These are phyloP conservation scores for Coccyzus lansbergi DNA, from an alignment of 2,797 vertebrate genomes.

Conservation along the genomic window DNA sequence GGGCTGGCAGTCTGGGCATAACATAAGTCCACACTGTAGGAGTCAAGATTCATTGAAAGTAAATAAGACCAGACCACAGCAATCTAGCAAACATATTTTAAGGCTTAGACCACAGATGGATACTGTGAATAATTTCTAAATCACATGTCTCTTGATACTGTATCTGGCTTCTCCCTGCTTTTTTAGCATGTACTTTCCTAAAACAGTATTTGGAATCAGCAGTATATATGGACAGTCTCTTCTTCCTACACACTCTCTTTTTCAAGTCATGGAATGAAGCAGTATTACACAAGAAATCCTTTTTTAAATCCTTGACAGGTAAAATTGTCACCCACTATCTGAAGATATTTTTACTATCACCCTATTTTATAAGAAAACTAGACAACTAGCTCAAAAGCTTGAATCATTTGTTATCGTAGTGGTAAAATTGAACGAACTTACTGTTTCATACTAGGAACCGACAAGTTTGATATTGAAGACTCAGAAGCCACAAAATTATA, in stretches of 20 bases:
- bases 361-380: not conserved
- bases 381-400: not conserved
- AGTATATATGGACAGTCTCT: not conserved
- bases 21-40: not conserved
- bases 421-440: not conserved
- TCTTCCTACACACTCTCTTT: not conserved
- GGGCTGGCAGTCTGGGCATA: not conserved
- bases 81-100: not conserved
- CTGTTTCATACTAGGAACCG: not conserved
- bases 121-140: not conserved
- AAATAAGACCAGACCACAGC: not conserved
- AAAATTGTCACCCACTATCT: not conserved
- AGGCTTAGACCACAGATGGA: not conserved
- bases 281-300: not conserved
- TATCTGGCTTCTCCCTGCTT: not conserved
- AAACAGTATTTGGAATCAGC: conserved; percentile 17
- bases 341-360: not conserved
- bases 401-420: not conserved
- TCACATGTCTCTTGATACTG: not conserved
- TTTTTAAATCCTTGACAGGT: not conserved
- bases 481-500: not conserved
- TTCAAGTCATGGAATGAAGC: not conserved
- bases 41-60: not conserved
- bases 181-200: not conserved
- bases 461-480: conserved; percentile 3